Percentiles rank a stretch among this genome's conserved stretches.
Conservation (phyloP, 1,140 invertebrate species). For the Papilio polyxenes region DNA sequence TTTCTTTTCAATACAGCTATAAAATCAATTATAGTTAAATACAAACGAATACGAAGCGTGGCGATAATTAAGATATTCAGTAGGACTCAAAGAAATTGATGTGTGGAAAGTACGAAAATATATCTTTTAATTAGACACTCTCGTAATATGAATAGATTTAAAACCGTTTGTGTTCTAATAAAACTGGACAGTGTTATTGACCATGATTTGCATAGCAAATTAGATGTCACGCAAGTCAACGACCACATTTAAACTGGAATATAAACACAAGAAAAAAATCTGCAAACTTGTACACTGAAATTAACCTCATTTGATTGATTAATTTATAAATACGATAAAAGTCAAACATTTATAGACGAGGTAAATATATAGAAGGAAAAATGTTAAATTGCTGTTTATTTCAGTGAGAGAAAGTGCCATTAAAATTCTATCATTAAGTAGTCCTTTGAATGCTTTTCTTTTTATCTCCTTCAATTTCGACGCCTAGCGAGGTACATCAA, state of each 20-base stretch:
- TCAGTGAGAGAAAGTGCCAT: neutral
- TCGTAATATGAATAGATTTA: conserved; percentile 36
- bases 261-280: conserved; percentile 17
- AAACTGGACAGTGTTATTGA: conserved; percentile 8
- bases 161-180: conserved; percentile 37
- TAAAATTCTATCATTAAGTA: neutral
- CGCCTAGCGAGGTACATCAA: too few relatives aligned
- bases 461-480: too few relatives aligned
- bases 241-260: conserved; percentile 33
- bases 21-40: neutral
- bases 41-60: neutral
- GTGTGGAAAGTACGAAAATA: conserved; percentile 1
- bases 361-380: neutral
- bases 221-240: conserved; percentile 31
- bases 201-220: conserved; percentile 27
- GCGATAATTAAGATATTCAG: neutral
- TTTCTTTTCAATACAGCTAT: neutral
- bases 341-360: neutral
- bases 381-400: neutral
- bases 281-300: neutral
- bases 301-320: conserved; percentile 1
- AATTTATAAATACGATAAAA: neutral
- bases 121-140: conserved; percentile 1
- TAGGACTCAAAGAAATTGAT: conserved; percentile 7
- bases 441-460: too few relatives aligned